These are phyloP conservation scores for Drosophila stalkeri DNA, from an alignment of 2,888 invertebrate genomes.

Conservation along the genomic window DNA sequence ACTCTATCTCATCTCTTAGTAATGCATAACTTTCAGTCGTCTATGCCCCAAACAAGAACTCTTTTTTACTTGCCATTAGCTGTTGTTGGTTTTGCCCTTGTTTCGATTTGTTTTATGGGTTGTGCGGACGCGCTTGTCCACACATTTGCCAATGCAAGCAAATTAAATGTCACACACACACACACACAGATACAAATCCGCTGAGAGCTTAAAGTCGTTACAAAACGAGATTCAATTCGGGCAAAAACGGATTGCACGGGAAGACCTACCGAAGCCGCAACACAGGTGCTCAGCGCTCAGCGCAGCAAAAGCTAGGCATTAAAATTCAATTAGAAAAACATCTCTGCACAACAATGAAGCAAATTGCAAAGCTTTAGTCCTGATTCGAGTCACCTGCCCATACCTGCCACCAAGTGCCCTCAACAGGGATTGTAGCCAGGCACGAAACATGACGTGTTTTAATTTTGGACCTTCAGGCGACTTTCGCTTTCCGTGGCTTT, in stretches of 20 bases:
- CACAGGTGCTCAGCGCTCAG: slow-evolving; percentile 4
- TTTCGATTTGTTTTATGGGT: slow-evolving; percentile 55
- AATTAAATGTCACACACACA: slow-evolving; percentile 23
- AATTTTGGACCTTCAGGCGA: slow-evolving; percentile 12
- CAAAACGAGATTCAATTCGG: slow-evolving; percentile 4
- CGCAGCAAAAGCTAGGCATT: slow-evolving; percentile 45
- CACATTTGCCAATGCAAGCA: slow-evolving; percentile 42
- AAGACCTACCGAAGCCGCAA: slow-evolving; percentile 10
- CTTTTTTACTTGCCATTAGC: background rate
- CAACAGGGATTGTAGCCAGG: slow-evolving; percentile 48
- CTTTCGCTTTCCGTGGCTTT: slow-evolving; percentile 41
- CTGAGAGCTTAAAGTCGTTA: slow-evolving; percentile 35
- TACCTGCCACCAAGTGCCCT: background rate
- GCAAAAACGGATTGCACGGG: slow-evolving; percentile 29
- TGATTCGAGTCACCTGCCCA: slow-evolving; percentile 9
- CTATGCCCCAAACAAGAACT: background rate
- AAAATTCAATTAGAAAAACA: slow-evolving; percentile 75
- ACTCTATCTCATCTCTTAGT: too few species aligned
- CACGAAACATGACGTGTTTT: slow-evolving; percentile 70
- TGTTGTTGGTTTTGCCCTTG: slow-evolving; percentile 23
- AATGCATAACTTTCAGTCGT: background rate
- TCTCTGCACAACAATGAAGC: slow-evolving; percentile 15
- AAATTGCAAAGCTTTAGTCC: slow-evolving; percentile 39
- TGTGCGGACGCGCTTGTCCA: background rate
- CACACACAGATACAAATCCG: slow-evolving; percentile 34